Conservation (phyloP, 2,797 vertebrate genomes). For the Ataeniobius toweri region DNA sequence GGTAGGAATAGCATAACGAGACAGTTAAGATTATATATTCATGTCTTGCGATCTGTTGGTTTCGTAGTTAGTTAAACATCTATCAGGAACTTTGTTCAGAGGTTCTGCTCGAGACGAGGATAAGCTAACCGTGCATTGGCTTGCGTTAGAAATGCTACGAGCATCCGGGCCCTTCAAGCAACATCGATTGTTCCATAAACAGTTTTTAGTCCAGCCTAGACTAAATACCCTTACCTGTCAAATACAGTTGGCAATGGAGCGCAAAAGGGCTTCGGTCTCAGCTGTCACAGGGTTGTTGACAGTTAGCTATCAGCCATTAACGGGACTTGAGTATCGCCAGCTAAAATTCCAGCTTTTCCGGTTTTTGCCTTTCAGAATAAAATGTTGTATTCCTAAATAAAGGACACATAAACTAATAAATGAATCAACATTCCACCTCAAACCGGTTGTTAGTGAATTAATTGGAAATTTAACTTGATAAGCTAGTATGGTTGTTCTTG, state of each 20-base stretch:
- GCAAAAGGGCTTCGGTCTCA: conserved; percentile 13
- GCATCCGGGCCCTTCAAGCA: neutral
- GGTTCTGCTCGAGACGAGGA: conserved; percentile 25
- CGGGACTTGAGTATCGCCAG: conserved; percentile 29
- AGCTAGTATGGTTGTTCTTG: neutral
- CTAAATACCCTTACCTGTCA: conserved; percentile 48
- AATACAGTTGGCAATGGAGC: conserved; percentile 9
- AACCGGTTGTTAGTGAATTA: neutral
- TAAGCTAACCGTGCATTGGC: conserved; percentile 50
- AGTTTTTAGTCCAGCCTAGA: neutral
- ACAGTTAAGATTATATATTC: neutral
- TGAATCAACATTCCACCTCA: neutral
- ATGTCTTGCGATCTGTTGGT: neutral
- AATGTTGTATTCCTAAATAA: accelerated
- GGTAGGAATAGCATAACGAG: neutral
- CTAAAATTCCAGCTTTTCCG: conserved; percentile 46
- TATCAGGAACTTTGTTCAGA: conserved; percentile 51
- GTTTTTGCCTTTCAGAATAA: conserved; percentile 51
- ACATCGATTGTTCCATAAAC: neutral
- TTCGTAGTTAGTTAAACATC: conserved; percentile 28
- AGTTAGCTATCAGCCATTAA: conserved; percentile 44
- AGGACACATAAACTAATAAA: neutral
- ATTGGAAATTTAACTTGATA: neutral
- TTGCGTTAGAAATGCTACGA: conserved; percentile 46
- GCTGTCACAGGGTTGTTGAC: conserved; percentile 49